Evolutionary conservation across 2,888 invertebrate species (phyloP), one percentile per base, ranked within the genome.

Genomic region (Myopa tessellatipennis): DNA sequence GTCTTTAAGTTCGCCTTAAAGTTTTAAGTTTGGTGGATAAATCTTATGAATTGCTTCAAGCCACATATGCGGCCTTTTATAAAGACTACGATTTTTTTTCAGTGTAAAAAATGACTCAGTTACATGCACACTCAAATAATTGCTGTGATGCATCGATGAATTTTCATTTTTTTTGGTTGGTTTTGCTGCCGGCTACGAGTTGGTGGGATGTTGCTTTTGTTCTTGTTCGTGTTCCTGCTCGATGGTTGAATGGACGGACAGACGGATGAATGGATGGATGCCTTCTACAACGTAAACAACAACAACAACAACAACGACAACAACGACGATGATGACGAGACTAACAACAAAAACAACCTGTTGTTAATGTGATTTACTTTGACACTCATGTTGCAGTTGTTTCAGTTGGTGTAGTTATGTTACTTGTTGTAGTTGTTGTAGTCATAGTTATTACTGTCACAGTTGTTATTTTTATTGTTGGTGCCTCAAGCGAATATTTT

Each of bases 131-230:
- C 18, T 18, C 18, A 65, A 63, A 65, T 77, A 58, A 72, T 68
- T 70, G 45, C 45, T 60, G 40, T 58, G 67, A 67, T 40, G 77
- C 73, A 72, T 58, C 72, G 68, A 58, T 67, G 72, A 63, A 58
- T 72, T 68, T 72, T 67, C 55, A 72, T 67, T 77, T 40, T 58
- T 12, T 60, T 45, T 45, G 45, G 45, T 45, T 45, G 45, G 45
- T 3, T 45, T 45, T 45, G 45, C 45, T 10, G 10, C 45, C 45
- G 45, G 45, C 45, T 6, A 45, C 45, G 45, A 45, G 45, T 45
- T 45, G 45, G 6, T 10, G 7, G 6, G 45, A 6, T 60, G 60
- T 38, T 38, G 72, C 34, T 72, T 16, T 7, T 36, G 38, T 45
- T 45, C 45, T 45, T 45, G 2, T 45, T 18, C 40, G n/a, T 26